Percentiles rank a stretch among this genome's conserved stretches.
Evolutionary conservation across 1,140 invertebrate genomes (phyloP).

Genomic region (Chironomus tepperi): DNA sequence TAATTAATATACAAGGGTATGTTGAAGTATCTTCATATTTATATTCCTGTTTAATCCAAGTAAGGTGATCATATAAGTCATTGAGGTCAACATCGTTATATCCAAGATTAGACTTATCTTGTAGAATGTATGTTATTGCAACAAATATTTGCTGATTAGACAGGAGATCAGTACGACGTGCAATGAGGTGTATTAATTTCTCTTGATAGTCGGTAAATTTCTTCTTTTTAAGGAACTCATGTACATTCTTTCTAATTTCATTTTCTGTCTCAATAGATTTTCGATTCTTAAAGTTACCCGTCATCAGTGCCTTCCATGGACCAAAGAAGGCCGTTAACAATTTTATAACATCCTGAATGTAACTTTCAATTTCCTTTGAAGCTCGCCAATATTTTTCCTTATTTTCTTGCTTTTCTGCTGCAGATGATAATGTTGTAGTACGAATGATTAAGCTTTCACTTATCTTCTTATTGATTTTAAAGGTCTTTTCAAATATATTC

Average conservation of each 20-base stretch:
- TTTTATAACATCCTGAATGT: neutral
- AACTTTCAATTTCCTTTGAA: neutral
- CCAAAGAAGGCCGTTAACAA: neutral
- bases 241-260: neutral
- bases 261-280: slow-evolving; percentile 10
- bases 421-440: neutral
- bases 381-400: slow-evolving; percentile 8
- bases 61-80: slow-evolving; percentile 10
- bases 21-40: slow-evolving; percentile 23
- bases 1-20: slow-evolving; percentile 27
- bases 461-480: neutral
- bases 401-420: neutral
- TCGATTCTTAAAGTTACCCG: slow-evolving; percentile 6
- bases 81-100: slow-evolving; percentile 2
- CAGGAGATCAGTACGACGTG: neutral
- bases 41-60: slow-evolving; percentile 15
- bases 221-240: neutral
- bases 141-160: neutral
- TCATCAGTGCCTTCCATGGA: neutral
- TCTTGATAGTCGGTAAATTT: neutral
- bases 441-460: neutral
- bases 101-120: slow-evolving; percentile 5
- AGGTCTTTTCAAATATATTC: slow-evolving; percentile 11
- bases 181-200: neutral
- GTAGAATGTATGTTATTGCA: slow-evolving; percentile 17